phyloP scores from a whole-genome alignment of 1,140 invertebrate genomes.

The Amphibalanus amphitrite region DNA sequence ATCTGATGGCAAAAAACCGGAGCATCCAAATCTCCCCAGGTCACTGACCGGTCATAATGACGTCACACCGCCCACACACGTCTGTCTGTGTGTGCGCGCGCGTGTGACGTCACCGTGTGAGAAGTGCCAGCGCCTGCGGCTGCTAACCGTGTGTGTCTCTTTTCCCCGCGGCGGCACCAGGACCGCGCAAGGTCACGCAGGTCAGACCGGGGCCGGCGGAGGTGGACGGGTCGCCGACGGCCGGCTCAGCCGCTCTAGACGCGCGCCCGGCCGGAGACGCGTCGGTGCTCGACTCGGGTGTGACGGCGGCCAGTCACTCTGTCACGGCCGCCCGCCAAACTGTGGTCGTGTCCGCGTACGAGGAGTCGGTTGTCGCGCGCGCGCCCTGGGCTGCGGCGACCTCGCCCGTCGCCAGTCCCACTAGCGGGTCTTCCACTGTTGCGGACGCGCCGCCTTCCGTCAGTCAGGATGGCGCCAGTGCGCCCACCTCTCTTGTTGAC shows the following conservation, averaged over 20 bases:
- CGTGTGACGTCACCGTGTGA: neutral
- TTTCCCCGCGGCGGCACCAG: neutral
- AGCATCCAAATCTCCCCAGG: neutral
- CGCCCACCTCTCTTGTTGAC: neutral
- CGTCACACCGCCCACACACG: neutral
- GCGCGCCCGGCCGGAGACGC: neutral
- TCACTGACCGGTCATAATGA: neutral
- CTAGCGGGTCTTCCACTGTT: too few relatives aligned
- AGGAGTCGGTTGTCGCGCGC: too few relatives aligned
- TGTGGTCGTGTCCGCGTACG: too few relatives aligned
- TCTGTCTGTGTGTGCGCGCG: too few relatives aligned
- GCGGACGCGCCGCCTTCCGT: too few relatives aligned
- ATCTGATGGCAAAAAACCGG: neutral
- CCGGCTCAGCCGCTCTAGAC: too few relatives aligned
- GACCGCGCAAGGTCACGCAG: neutral
- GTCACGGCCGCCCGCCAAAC: too few relatives aligned
- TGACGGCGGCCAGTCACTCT: too few relatives aligned
- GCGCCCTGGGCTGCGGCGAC: neutral
- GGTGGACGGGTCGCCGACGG: too few relatives aligned
- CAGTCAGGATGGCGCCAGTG: neutral
- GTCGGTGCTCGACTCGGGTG: neutral
- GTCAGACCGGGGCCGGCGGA: neutral
- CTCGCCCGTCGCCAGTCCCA: too few relatives aligned
- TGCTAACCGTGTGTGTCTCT: neutral
- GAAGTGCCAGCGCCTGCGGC: neutral